Evolutionary conservation across 2,888 invertebrate genomes (phyloP), one percentile per base, ranked within the genome.

Genomic region (Pyralis farinalis): DNA sequence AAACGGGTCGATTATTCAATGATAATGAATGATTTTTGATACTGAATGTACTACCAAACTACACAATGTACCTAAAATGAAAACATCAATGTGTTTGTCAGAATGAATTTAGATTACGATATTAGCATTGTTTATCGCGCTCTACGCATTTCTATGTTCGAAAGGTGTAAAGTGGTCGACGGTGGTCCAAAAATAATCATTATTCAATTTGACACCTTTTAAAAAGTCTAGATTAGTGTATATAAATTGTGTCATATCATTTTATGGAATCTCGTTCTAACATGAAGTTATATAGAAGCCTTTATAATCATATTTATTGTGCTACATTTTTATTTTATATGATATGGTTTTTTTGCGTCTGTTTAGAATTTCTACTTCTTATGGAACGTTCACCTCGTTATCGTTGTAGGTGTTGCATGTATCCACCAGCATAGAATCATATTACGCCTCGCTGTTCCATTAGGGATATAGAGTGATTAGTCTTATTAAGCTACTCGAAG

Each of bases 51-150:
- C 25, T 21, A 5, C n/a, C n/a, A 16, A 4, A 4, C 16, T 16
- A 16, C 16, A 16, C 16, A 16, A n/a, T 38, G 33, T 38, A 11
- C 21, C 8, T 39, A 28, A 43, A 46, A 62, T 58, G 47, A 55
- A 58, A 53, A 56, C 64, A 58, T 60, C 59, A 50, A 59, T 57
- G 54, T 54, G 56, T 65, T 62, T 54, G 62, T 70, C 49, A 58
- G 65, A 70, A 64, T 76, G 77, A 80, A 78, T 82, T 81, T 79
- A 79, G 71, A 81, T 79, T 63, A 68, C 63, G 66, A 66, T 71
- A 79, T 80, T 79, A 77, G 65, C 74, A 71, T 79, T 75, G 74
- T 70, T 74, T 78, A 77, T 67, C 58, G 51, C 55, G 46, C 42
- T 55, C 55, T 52, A 49, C 51, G 43, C 54, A 53, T 55, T 51